These are phyloP conservation scores for Atractosteus spatula DNA, from an alignment of 2,113 vertebrate species.

Conservation along the genomic window DNA sequence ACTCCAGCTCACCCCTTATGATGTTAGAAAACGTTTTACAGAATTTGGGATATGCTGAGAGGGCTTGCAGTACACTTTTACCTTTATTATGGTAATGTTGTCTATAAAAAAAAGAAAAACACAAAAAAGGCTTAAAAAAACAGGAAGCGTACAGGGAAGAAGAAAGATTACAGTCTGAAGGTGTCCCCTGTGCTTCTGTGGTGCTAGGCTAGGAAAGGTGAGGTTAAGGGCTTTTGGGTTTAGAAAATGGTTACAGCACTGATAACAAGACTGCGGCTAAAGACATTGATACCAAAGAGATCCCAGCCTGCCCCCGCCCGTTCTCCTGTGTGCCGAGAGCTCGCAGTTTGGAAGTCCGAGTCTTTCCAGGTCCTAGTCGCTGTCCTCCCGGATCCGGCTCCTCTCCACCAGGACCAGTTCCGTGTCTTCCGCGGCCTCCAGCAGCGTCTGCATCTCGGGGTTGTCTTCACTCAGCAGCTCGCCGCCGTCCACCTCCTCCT, in stretches of 20 bases:
- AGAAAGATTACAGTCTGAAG: too few species aligned
- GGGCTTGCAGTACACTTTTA: too few species aligned
- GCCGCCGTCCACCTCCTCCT: slow-evolving; percentile 64
- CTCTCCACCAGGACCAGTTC: slow-evolving; percentile 80
- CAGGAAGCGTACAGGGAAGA: too few species aligned
- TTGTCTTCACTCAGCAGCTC: slow-evolving; percentile 83
- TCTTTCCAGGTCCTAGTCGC: slow-evolving; percentile 41
- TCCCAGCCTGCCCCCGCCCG: slow-evolving; percentile 2
- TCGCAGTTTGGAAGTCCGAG: background rate
- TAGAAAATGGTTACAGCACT: background rate
- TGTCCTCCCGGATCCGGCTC: slow-evolving; percentile 67
- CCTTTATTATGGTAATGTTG: too few species aligned
- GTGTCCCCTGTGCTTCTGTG: too few species aligned
- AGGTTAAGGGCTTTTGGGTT: background rate
- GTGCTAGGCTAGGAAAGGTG: background rate
- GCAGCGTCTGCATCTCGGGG: slow-evolving; percentile 76
- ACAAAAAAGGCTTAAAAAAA: too few species aligned
- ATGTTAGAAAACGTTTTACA: too few species aligned
- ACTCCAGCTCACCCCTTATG: too few species aligned
- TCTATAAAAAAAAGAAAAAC: too few species aligned
- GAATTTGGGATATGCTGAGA: too few species aligned
- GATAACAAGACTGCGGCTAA: background rate
- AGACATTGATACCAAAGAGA: background rate
- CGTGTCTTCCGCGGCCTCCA: slow-evolving; percentile 84
- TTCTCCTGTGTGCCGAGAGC: slow-evolving; percentile 11